Evolutionary conservation across 2,888 invertebrate species (phyloP).

Genomic region (Anodontia alba): DNA sequence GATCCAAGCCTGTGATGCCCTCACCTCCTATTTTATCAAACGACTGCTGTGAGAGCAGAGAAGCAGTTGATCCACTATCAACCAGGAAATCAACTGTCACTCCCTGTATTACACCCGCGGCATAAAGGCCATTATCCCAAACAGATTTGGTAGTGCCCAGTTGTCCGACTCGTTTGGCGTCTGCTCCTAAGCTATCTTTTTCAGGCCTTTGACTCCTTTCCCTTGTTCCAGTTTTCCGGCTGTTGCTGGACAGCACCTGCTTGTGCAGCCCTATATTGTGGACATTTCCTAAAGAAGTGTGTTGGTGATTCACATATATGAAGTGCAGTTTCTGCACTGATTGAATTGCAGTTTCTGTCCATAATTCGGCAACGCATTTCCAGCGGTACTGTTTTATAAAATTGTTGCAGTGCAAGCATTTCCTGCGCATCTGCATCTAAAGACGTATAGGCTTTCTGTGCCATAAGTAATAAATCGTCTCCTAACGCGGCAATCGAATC

Average conservation of each 20-base stretch:
- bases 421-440: too few relatives aligned
- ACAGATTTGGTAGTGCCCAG: background rate
- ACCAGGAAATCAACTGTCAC: background rate
- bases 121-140: constrained; percentile 6
- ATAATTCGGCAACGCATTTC: constrained; percentile 31
- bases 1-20: background rate
- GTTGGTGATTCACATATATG: background rate
- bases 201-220: constrained; percentile 11
- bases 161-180: constrained; percentile 14
- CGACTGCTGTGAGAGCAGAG: background rate
- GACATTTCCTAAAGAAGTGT: constrained; percentile 21
- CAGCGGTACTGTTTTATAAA: constrained; percentile 13
- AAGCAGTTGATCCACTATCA: background rate
- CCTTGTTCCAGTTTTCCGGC: constrained; percentile 20
- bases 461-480: constrained; percentile 18
- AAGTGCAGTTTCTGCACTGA: background rate
- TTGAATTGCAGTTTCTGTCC: constrained; percentile 21
- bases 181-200: background rate
- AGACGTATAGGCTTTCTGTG: constrained; percentile 10
- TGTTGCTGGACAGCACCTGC: background rate
- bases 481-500: constrained; percentile 28
- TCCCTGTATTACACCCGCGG: background rate
- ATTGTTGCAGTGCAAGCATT: constrained; percentile 24
- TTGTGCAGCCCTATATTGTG: background rate
- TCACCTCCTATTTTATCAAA: background rate